Conservation (phyloP, 1,140 invertebrate genomes). For the Chironomus tepperi region DNA sequence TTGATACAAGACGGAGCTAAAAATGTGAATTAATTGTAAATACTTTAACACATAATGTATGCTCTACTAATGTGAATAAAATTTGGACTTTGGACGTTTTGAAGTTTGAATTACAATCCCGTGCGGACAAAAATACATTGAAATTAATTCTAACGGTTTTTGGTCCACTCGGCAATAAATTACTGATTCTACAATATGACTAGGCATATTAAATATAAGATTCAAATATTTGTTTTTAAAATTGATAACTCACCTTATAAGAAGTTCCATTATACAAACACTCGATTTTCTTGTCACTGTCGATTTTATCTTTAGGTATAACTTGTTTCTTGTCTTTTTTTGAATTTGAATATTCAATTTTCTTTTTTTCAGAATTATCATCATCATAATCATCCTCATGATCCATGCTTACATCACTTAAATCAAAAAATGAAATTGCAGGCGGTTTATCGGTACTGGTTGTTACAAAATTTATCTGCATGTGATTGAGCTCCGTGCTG, state of each 20-base stretch:
- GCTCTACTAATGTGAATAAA: too few relatives aligned
- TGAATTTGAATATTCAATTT: not conserved
- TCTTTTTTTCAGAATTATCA: not conserved
- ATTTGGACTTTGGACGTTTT: too few relatives aligned
- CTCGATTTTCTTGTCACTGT: not conserved
- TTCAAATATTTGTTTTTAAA: not conserved
- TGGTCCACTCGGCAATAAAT: too few relatives aligned
- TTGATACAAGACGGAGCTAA: too few relatives aligned
- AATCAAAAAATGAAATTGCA: constrained; percentile 5
- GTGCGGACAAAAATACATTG: too few relatives aligned
- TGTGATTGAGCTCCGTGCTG: not conserved
- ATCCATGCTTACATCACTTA: constrained; percentile 5
- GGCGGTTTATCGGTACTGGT: not conserved
- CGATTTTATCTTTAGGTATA: not conserved
- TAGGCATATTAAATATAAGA: too few relatives aligned
- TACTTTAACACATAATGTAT: too few relatives aligned
- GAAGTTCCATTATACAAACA: constrained; percentile 1
- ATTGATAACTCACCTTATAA: constrained; percentile 3
- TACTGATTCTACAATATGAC: too few relatives aligned
- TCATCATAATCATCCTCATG: not conserved
- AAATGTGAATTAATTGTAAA: too few relatives aligned
- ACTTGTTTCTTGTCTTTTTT: not conserved
- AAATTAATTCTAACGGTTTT: too few relatives aligned
- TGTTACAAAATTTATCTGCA: constrained; percentile 18
- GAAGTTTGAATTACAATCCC: too few relatives aligned